Conservation (phyloP, 1,140 invertebrate species). For the Aporrectodea caliginosa region DNA sequence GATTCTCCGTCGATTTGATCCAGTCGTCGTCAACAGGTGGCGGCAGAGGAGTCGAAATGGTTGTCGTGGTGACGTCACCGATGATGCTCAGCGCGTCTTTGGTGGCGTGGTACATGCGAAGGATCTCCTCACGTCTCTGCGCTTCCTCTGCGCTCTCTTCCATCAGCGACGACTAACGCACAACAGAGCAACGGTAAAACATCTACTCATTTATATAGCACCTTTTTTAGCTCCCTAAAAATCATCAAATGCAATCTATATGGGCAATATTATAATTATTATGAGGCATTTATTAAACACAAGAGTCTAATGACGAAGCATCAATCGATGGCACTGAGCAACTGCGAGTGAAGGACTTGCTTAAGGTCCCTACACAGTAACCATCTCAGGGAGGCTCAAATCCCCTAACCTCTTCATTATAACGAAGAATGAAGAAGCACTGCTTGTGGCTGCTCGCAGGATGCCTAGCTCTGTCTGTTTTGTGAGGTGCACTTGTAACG, state of each 20-base stretch:
- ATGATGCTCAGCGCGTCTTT: slow-evolving; percentile 97
- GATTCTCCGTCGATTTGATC: slow-evolving; percentile 27
- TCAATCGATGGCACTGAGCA: too few relatives aligned
- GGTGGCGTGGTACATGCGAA: slow-evolving; percentile 99
- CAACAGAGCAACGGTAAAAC: background rate
- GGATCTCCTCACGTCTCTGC: slow-evolving; percentile 91
- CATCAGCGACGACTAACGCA: slow-evolving; percentile 79
- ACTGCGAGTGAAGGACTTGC: too few relatives aligned
- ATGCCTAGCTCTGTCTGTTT: too few relatives aligned
- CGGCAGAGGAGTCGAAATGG: slow-evolving; percentile 76
- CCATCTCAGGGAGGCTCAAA: too few relatives aligned
- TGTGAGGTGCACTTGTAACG: background rate
- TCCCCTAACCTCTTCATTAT: too few relatives aligned
- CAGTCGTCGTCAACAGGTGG: slow-evolving; percentile 55
- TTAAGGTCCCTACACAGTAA: too few relatives aligned
- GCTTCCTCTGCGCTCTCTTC: slow-evolving; percentile 97
- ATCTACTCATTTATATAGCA: background rate
- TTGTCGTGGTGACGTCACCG: slow-evolving; percentile 94
- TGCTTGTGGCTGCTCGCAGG: too few relatives aligned
- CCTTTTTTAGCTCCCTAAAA: background rate
- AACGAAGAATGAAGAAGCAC: too few relatives aligned
- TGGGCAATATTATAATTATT: background rate
- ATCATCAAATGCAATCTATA: background rate
- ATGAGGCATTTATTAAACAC: too few relatives aligned
- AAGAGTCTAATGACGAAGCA: too few relatives aligned